Evolutionary conservation across 2,113 vertebrate species (phyloP), one percentile per base, ranked within the genome.

Genomic region (Oreochromis niloticus): DNA sequence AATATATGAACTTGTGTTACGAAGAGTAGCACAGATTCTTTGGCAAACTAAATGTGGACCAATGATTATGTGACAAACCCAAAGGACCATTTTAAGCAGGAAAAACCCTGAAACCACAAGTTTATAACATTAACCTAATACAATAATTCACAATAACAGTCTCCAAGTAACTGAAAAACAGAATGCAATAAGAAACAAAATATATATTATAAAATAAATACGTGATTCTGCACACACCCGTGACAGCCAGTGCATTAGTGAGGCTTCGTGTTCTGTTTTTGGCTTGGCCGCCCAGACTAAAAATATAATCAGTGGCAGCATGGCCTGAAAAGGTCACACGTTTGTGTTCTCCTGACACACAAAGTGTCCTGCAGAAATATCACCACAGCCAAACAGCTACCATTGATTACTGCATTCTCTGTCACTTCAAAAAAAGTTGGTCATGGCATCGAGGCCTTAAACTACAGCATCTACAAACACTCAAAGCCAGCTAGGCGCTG

Each of bases 401-500:
- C 73, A 78, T 32, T 34, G 73, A 50, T 78, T 78, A n/a, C 73
- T 52, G 46, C 46, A 52, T 78, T 78, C 32, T 57, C 32, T 17
- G n/a, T 55, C 50, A 55, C 34, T n/a, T 81, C 39, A 57, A 75
- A 68, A 39, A 88, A 81, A 41, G 32, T 82, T 46, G 12, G 8
- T 34, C 10, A 4, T 17, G n/a, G 6, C 14, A 82, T 43, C 1
- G 39, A 88, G 24, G 84, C 14, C 61, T 81, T 83, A 61, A 88
- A 88, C 86, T 39, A 55, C 81, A 80, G 43, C 30, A 39, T 82
- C 48, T 81, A 68, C 57, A n/a, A 85, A 73, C 59, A 83, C 30
- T 14, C 4, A 34, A 75, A 84, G 71, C 63, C 84, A 88, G 83
- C 89, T 54, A 88, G 22, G n/a, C 52, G 43, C 85, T 88, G 86